Evolutionary conservation across 2,797 vertebrate genomes (phyloP), one percentile per base, ranked within the genome.

Genomic region (Toxotes lorentzi): DNA sequence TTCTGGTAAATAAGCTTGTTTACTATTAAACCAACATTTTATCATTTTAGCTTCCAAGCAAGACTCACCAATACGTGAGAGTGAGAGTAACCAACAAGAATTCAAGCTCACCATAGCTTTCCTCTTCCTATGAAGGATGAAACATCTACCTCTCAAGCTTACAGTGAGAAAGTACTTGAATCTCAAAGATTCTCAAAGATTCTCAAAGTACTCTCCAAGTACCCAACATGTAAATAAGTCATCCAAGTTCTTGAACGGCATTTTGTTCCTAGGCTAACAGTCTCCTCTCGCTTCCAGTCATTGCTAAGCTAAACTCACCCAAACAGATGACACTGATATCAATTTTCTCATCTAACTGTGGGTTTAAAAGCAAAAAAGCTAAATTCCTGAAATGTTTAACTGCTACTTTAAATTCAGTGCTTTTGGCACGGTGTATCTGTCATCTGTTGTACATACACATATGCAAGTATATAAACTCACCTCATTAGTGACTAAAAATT

Each of bases 401-500:
- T 21, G 7, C 10, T 63, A 16, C 11, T n/a, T 60, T 19, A 12
- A 35, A 60, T 43, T 5, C 0, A 24, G 0, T 21, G 21, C 12
- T 13, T 54, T 21, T 40, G 21, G 13, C 1, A 19, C 5, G 32
- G n/a, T 58, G 51, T 6, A 19, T 45, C 14, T 53, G 35, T 60
- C 12, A 40, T 7, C 5, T 2, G 5, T 5, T 10, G n/a, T 40
- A n/a, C 9, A 40, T 21, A n/a, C n/a, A 34, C 13, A 21, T 48
- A 1, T 41, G 12, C 21, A 23, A 24, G 4, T 1, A 14, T 7
- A 11, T 38, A 58, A 73, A 87, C 86, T 89, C 41, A 93, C 92
- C 83, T 62, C 65, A 73, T 84, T 73, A 45, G 70, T 70, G 9
- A 32, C 72, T 24, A 89, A 47, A 61, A 69, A 1, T 9, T 83